Conservation (phyloP, 2,888 invertebrate genomes). For the Drosophila greeni region DNA sequence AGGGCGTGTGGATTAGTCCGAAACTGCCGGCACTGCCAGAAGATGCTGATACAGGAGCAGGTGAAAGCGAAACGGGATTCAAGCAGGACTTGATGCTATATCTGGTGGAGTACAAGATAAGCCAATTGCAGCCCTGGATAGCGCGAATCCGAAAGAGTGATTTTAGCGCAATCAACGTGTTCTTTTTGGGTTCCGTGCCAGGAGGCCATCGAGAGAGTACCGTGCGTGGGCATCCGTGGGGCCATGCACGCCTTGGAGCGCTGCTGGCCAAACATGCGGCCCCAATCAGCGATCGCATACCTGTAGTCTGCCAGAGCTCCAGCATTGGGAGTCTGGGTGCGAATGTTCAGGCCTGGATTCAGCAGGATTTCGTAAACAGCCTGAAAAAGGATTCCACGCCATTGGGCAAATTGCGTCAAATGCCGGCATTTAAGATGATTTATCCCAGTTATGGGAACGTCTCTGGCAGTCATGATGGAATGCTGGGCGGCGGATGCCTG, state of each 20-base stretch:
- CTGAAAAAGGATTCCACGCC: constrained; percentile 80
- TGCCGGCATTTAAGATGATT: constrained; percentile 83
- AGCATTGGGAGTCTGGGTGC: constrained; percentile 93
- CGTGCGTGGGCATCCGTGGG: constrained; percentile 81
- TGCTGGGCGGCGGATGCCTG: constrained; percentile 91
- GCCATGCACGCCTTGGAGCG: constrained; percentile 82
- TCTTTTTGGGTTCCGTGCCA: constrained; percentile 90
- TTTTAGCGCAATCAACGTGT: constrained; percentile 89
- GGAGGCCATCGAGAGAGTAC: constrained; percentile 85
- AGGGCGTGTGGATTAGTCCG: constrained; percentile 96
- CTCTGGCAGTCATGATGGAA: constrained; percentile 88
- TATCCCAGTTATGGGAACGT: constrained; percentile 93
- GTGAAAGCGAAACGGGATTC: constrained; percentile 92
- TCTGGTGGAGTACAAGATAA: constrained; percentile 85
- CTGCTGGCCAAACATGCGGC: constrained; percentile 84
- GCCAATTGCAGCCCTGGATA: constrained; percentile 86
- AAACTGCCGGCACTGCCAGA: constrained; percentile 83
- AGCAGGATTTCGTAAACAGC: constrained; percentile 85
- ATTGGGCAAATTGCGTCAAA: constrained; percentile 79
- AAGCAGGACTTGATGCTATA: constrained; percentile 88
- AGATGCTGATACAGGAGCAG: constrained; percentile 80
- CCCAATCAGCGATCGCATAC: constrained; percentile 82
- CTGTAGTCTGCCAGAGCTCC: constrained; percentile 91
- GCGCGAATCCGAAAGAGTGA: constrained; percentile 87
- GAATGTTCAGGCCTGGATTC: constrained; percentile 85